A percentile compares a stretch with the other conserved stretches of the same genome.
These are phyloP conservation scores for Budorcas taxicolor DNA, from an alignment of 2,113 vertebrate genomes.

Conservation along the genomic window DNA sequence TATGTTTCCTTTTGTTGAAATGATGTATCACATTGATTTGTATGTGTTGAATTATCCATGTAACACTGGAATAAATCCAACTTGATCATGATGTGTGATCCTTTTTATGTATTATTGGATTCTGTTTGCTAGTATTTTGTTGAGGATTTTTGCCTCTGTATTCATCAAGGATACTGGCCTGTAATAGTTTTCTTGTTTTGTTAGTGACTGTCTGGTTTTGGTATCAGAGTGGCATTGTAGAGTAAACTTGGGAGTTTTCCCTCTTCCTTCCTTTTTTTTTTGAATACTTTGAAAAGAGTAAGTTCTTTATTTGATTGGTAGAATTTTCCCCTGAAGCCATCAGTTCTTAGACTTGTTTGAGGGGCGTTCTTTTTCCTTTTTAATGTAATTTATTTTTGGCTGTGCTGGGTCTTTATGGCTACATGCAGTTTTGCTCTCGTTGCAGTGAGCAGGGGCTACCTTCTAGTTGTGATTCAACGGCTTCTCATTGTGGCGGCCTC, in stretches of 20 bases:
- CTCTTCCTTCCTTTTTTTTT: neutral
- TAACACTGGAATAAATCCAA: neutral
- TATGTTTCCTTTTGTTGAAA: neutral
- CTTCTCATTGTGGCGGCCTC: neutral
- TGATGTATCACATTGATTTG: neutral
- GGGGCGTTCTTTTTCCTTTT: neutral
- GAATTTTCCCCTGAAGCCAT: neutral
- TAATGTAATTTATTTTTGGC: neutral
- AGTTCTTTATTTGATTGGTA: neutral
- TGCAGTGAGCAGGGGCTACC: neutral
- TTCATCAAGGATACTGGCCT: neutral
- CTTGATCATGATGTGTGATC: neutral
- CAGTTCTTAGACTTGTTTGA: neutral
- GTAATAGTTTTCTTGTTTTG: neutral
- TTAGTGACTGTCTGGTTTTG: neutral
- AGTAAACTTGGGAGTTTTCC: neutral
- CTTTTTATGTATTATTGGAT: neutral
- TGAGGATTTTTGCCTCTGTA: neutral
- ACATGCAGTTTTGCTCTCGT: neutral
- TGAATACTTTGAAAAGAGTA: neutral
- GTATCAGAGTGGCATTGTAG: neutral
- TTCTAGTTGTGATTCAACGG: neutral
- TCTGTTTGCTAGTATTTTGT: neutral
- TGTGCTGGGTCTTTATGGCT: neutral
- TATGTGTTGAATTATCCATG: neutral